Evolutionary conservation across 2,888 invertebrate genomes (phyloP).

Genomic region (Antheraea assamensis): DNA sequence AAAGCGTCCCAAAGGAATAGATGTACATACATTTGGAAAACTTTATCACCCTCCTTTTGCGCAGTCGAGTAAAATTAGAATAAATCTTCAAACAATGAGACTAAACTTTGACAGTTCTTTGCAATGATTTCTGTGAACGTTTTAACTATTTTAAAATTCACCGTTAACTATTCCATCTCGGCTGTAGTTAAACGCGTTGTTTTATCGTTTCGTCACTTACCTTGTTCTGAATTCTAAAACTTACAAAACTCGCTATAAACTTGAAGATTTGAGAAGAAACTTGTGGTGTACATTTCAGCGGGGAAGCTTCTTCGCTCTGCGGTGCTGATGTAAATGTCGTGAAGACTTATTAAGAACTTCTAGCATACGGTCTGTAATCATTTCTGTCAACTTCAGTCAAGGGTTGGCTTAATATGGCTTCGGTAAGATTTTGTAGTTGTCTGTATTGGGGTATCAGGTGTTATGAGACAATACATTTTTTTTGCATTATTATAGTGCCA

Average conservation of each 20-base stretch:
- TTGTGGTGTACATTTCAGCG: constrained; percentile 62
- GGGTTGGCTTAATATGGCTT: constrained; percentile 30
- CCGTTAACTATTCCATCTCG: neutral
- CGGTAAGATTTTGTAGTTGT: constrained; percentile 39
- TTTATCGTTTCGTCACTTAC: constrained; percentile 13
- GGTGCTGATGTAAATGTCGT: constrained; percentile 71
- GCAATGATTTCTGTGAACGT: neutral
- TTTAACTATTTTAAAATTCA: constrained; percentile 6
- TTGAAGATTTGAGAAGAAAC: constrained; percentile 44
- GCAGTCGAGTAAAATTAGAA: neutral
- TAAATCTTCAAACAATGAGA: neutral
- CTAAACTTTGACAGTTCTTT: neutral
- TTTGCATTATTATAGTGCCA: no score
- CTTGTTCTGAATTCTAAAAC: constrained; percentile 10
- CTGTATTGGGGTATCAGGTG: constrained; percentile 14
- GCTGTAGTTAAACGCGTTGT: neutral
- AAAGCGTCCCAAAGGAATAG: no score
- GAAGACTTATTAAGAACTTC: constrained; percentile 76
- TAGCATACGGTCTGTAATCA: constrained; percentile 63
- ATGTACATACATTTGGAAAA: no score
- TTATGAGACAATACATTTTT: neutral
- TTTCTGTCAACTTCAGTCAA: constrained; percentile 66
- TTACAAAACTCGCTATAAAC: constrained; percentile 10
- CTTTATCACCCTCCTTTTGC: no score
- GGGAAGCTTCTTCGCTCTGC: constrained; percentile 40